Evolutionary conservation across 2,797 vertebrate species (phyloP).

Genomic region (Rhyacichthys aspro): DNA sequence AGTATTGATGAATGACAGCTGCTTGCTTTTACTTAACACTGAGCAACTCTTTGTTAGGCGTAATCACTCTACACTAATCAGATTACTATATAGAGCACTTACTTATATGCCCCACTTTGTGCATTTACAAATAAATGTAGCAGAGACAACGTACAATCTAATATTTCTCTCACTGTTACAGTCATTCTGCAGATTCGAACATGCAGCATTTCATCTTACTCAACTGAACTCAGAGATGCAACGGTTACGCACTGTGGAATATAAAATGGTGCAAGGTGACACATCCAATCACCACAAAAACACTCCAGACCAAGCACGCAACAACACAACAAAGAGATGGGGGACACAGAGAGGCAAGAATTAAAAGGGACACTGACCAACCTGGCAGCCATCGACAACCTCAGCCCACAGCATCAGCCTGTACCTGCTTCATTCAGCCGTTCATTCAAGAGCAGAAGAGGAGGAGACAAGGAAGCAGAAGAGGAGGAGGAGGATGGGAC

Average conservation of each 20-base stretch:
- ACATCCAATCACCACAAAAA: conserved; percentile 1
- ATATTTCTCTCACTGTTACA: background rate
- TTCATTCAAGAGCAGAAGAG: conserved; percentile 47
- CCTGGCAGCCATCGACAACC: conserved; percentile 87
- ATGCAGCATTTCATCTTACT: background rate
- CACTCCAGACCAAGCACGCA: background rate
- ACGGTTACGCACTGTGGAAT: background rate
- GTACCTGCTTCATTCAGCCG: conserved; percentile 85
- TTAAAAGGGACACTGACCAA: conserved; percentile 71
- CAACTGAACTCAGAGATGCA: conserved; percentile 15
- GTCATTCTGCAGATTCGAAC: background rate
- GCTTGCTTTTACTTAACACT: conserved; percentile 2
- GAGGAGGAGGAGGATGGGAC: conserved; percentile 37
- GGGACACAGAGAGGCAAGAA: background rate
- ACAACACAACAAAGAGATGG: background rate
- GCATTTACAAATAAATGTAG: no score
- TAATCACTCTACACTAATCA: background rate
- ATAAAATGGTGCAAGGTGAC: conserved; percentile 34
- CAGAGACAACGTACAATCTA: background rate
- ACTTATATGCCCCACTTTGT: background rate
- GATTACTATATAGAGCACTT: background rate
- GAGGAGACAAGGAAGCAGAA: conserved; percentile 24
- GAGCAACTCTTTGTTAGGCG: background rate
- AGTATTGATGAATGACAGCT: background rate
- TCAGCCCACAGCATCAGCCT: conserved; percentile 57